Conservation (phyloP, 2,113 vertebrate genomes). For the Hyperoodon ampullatus region DNA sequence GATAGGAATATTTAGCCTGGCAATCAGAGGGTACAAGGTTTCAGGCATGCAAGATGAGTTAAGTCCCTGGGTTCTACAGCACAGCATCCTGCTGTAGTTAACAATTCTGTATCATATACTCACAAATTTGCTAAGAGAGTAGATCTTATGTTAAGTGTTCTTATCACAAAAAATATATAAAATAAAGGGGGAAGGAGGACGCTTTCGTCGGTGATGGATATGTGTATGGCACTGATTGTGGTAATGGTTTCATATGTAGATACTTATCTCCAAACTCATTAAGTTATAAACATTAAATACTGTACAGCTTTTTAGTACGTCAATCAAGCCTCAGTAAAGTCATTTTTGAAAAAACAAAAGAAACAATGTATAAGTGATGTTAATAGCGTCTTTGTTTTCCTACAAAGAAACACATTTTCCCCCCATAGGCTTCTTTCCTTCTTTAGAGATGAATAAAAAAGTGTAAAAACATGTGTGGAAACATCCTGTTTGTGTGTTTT, state of each 20-base stretch:
- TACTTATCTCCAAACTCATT: neutral
- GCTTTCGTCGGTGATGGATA: neutral
- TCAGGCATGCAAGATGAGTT: accelerated
- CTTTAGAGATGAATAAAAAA: neutral
- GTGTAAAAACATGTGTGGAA: neutral
- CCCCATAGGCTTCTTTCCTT: neutral
- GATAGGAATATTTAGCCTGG: accelerated
- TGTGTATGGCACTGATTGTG: neutral
- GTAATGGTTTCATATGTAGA: neutral
- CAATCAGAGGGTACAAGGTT: accelerated
- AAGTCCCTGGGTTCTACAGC: accelerated
- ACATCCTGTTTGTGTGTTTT: neutral
- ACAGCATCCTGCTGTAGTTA: accelerated
- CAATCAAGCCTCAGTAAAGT: too few species aligned
- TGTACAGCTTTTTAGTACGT: accelerated
- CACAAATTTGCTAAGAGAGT: neutral
- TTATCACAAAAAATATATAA: neutral
- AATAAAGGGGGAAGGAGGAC: neutral
- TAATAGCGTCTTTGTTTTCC: neutral
- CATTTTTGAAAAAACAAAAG: neutral
- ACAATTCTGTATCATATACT: accelerated
- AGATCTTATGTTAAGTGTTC: neutral
- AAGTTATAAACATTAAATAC: neutral
- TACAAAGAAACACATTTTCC: neutral
- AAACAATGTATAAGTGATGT: neutral